phyloP scores from a whole-genome alignment of 2,797 vertebrate species.

The Gambusia yucatana region DNA sequence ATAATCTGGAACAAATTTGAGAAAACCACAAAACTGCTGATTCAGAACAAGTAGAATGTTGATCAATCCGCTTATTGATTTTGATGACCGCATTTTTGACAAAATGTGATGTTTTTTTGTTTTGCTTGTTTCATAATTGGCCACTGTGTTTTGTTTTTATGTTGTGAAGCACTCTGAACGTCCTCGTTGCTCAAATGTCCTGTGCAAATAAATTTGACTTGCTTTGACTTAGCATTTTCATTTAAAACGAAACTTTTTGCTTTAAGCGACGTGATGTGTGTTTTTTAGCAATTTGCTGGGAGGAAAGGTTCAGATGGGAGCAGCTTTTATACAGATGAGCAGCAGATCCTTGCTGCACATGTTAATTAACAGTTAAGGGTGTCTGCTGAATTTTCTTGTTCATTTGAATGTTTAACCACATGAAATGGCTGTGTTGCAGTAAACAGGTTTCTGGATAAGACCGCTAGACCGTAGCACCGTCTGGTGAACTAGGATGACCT shows the following conservation, averaged over 20 bases:
- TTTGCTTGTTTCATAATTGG: too few species aligned
- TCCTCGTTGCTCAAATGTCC: too few species aligned
- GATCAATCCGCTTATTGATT: too few species aligned
- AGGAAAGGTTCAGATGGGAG: constrained; percentile 15
- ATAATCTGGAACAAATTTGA: too few species aligned
- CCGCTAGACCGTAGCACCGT: constrained; percentile 9
- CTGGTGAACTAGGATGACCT: constrained; percentile 5
- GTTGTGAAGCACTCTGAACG: too few species aligned
- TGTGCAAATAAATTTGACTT: too few species aligned
- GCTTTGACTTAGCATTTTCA: not conserved
- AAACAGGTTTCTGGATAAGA: constrained; percentile 4
- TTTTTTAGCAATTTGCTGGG: constrained; percentile 8
- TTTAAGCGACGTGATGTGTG: not conserved
- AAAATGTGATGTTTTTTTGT: too few species aligned
- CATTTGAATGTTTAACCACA: constrained; percentile 1
- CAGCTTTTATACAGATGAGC: constrained; percentile 19
- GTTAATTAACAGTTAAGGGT: not conserved
- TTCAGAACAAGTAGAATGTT: too few species aligned
- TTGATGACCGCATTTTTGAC: too few species aligned
- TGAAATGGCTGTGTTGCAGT: not conserved
- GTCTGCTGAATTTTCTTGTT: constrained; percentile 4
- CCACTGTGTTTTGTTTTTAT: too few species aligned
- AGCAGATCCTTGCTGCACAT: constrained; percentile 12
- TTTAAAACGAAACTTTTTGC: not conserved
- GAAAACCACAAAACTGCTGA: too few species aligned